Percentiles rank a stretch among this genome's conserved stretches.
These are phyloP conservation scores for Coenobita brevimanus DNA, from an alignment of 1,140 invertebrate species.

Conservation along the genomic window DNA sequence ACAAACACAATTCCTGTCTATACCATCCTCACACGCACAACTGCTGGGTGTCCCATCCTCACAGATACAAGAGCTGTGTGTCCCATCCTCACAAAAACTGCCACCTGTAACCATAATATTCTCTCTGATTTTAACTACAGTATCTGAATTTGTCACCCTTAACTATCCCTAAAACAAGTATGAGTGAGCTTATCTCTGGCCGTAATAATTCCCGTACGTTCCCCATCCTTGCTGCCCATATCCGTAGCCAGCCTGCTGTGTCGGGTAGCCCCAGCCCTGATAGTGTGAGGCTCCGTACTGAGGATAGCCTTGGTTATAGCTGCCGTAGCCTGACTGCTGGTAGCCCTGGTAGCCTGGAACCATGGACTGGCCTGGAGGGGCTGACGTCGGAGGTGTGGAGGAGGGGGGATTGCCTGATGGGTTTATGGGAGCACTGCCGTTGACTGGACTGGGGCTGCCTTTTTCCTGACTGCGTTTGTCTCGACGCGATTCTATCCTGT, in stretches of 20 bases:
- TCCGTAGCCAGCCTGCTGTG: conserved; percentile 56
- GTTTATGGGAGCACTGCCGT: conserved; percentile 9
- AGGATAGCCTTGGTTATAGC: conserved; percentile 47
- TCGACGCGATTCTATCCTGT: conserved; percentile 42
- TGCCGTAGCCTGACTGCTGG: conserved; percentile 47
- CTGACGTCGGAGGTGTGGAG: neutral
- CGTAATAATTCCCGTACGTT: conserved; percentile 53
- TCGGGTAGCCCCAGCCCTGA: conserved; percentile 55
- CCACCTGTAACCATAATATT: too few species aligned
- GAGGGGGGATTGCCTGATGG: neutral
- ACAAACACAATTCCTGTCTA: too few species aligned
- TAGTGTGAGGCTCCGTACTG: conserved; percentile 62
- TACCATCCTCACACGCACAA: too few species aligned
- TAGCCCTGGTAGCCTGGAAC: conserved; percentile 37
- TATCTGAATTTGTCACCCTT: too few species aligned
- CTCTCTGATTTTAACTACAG: too few species aligned
- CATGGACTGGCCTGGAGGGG: neutral
- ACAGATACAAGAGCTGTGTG: too few species aligned
- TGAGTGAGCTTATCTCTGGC: conserved; percentile 64
- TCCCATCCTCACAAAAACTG: too few species aligned
- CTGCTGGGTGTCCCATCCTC: too few species aligned
- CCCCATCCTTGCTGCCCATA: conserved; percentile 62
- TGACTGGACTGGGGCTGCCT: conserved; percentile 42
- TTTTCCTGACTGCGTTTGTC: conserved; percentile 55
- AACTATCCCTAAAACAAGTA: too few species aligned